Base-by-base conservation (phyloP, 1,140 invertebrate species). In the Plectus sambesii region DNA sequence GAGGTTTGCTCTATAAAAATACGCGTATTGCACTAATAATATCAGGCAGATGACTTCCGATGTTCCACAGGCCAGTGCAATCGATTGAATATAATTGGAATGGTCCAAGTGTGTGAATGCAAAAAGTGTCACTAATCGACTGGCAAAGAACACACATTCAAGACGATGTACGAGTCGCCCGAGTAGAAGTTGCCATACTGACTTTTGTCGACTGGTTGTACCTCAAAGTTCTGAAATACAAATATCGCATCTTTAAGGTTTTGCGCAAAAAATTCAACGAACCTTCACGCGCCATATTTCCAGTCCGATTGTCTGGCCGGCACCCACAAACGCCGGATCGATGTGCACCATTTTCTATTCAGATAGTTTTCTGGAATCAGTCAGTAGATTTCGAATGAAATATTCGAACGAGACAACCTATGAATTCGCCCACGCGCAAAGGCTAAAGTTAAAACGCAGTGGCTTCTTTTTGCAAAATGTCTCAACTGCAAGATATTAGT, bases 111-210 rank as follows among this genome's bases (percentile, higher is more conserved):
- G n/a, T n/a, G n/a, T n/a, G n/a, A n/a, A n/a, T n/a, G n/a, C n/a
- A n/a, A n/a, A n/a, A n/a, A n/a, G n/a, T n/a, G n/a, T n/a, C n/a
- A n/a, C n/a, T n/a, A n/a, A n/a, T n/a, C n/a, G n/a, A n/a, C n/a
- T n/a, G 30, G 17, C 17, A 33, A 17, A 2, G 9, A 30, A 79
- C 79, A 80, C 77, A 88, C 85, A 73, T 81, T 80, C 2, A 90
- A 70, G 36, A 89, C 72, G 44, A 90, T 86, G 70, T 88, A 90
- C 1, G 85, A 88, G 70, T 90, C 87, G 9, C 87, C 87, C 47
- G 77, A 79, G 66, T 81, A 83, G 70, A 90, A 89, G 68, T 84
- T 84, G n/a, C 87, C 87, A 70, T 81, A 82, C 55, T 87, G 81
- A 43, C 76, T 77, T 56, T 77, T 75, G 0, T 82, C 77, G 53